A percentile compares a stretch with the other conserved stretches of the same genome.
These are phyloP conservation scores for Conus betulinus DNA, from an alignment of 1,140 invertebrate species.

Conservation along the genomic window DNA sequence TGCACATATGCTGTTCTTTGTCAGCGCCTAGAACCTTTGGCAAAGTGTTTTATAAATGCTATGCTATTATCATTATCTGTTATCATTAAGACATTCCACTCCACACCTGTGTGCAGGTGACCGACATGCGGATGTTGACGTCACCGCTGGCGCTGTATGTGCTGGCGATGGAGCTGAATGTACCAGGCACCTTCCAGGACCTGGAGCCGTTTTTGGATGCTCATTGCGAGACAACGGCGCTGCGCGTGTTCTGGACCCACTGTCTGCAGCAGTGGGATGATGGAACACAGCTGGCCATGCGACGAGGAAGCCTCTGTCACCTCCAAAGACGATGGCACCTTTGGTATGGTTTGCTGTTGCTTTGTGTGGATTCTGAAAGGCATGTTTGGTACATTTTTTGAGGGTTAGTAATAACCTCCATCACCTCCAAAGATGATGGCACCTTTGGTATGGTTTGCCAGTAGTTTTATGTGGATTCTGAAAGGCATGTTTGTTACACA, in stretches of 20 bases:
- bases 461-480: no score
- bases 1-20: no score
- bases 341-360: not conserved
- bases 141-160: slow-evolving; percentile 62
- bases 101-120: slow-evolving; percentile 29
- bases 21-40: no score
- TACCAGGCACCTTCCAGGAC: slow-evolving; percentile 55
- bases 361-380: no score
- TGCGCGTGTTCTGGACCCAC: slow-evolving; percentile 63
- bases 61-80: no score
- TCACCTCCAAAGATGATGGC: slow-evolving; percentile 49
- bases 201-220: slow-evolving; percentile 59
- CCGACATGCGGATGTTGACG: slow-evolving; percentile 52
- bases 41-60: no score
- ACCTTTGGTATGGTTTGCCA: slow-evolving; percentile 13
- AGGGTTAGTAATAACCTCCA: slow-evolving; percentile 33
- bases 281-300: slow-evolving; percentile 65
- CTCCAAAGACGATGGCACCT: slow-evolving; percentile 47
- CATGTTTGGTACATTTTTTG: no score
- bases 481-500: no score
- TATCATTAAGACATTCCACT: no score
- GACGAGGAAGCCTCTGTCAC: slow-evolving; percentile 51
- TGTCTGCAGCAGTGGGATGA: slow-evolving; percentile 66
- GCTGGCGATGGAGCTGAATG: slow-evolving; percentile 60
- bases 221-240: slow-evolving; percentile 53